Evolutionary conservation across 1,140 invertebrate genomes (phyloP).

Genomic region (Lepidostoma basale): DNA sequence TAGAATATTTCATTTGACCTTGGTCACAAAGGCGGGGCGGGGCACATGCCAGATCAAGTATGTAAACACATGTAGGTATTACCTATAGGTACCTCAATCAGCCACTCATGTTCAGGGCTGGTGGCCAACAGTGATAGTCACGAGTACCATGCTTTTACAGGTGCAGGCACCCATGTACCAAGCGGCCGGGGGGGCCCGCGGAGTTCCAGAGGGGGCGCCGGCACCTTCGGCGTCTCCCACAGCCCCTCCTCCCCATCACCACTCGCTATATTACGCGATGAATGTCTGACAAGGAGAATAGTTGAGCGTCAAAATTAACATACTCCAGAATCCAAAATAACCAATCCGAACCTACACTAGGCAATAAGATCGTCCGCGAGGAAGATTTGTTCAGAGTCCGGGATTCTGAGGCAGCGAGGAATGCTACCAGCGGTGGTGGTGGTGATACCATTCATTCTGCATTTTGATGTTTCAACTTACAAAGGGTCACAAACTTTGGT

Average conservation of each 20-base stretch:
- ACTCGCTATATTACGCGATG: slow-evolving; percentile 66
- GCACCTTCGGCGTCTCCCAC: slow-evolving; percentile 48
- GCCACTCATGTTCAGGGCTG: too few relatives aligned
- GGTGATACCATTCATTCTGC: not conserved
- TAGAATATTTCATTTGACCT: too few relatives aligned
- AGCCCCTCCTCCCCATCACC: slow-evolving; percentile 53
- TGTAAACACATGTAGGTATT: too few relatives aligned
- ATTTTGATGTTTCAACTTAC: not conserved
- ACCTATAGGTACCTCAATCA: too few relatives aligned
- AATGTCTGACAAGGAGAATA: slow-evolving; percentile 65
- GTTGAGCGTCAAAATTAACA: slow-evolving; percentile 50
- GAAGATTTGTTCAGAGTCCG: not conserved
- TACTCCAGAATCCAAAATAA: slow-evolving; percentile 9
- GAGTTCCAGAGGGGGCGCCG: slow-evolving; percentile 54
- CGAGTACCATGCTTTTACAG: too few relatives aligned
- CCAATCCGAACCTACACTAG: not conserved
- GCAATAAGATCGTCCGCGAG: not conserved
- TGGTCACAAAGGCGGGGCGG: too few relatives aligned
- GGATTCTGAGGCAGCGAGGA: not conserved
- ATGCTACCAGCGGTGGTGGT: not conserved
- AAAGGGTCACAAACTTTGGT: not conserved
- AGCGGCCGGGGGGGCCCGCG: slow-evolving; percentile 50
- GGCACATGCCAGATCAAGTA: too few relatives aligned
- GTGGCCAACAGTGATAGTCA: too few relatives aligned
- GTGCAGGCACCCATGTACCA: slow-evolving; percentile 57